Evolutionary conservation across 2,797 vertebrate genomes (phyloP), one percentile per base, ranked within the genome.

Genomic region (Xiphophorus birchmanni): DNA sequence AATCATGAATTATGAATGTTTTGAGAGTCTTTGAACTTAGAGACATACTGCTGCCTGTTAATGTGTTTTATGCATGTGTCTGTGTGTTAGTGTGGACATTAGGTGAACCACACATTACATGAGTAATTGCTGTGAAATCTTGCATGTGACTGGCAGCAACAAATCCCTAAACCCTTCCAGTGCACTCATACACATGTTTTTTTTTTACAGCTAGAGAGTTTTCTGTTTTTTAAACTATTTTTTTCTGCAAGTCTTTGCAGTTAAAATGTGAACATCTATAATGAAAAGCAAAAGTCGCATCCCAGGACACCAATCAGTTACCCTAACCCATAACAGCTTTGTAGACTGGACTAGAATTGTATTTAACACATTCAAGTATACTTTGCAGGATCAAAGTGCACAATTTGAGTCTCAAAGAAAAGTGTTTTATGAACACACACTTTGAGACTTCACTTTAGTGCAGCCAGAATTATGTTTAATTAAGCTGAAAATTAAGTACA

Each of bases 1-100:
- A 37, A 65, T 65, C 60, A 65, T 65, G 17, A 65, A 65, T 65
- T 35, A 65, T 65, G 32, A 35, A 65, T 65, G 15, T 65, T 65
- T 65, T 65, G 60, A 37, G 32, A 21, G 60, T 63, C 4, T 63
- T 63, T 65, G 32, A 65, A 65, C 17, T 8, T 37, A 18, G 32
- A 63, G 32, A 63, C 58, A 21, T 35, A 37, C 17, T 3, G 6
- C 60, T 65, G 60, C 32, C 32, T 21, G 32, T 65, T 37, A 65
- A 65, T 37, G 32, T 37, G 60, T 65, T 65, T 18, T 65, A 8
- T 65, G 13, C 2, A 65, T 37, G 60, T 65, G 32, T 37, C 17
- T 65, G 60, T 35, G 60, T 21, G 8, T 21, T 21, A 65, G 60
- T 37, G 60, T 65, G 32, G 17, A 37, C 15, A 18, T 65, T 37